Conservation (phyloP, 2,797 vertebrate species). For the Pyrocephalus nanus region DNA sequence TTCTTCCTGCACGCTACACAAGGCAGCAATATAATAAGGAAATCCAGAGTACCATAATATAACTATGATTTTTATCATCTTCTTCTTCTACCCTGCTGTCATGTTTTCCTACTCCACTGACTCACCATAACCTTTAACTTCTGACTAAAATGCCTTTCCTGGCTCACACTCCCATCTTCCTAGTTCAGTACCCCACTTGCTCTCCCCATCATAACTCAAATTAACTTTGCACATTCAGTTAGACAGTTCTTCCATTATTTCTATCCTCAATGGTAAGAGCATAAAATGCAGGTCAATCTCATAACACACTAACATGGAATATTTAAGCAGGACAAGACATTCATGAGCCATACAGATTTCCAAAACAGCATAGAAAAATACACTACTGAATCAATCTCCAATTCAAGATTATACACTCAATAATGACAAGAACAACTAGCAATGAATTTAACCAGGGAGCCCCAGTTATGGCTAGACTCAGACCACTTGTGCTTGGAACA, state of each 20-base stretch:
- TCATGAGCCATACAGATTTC: not conserved
- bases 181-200: not conserved
- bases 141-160: not conserved
- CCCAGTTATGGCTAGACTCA: not conserved
- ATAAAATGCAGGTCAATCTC: not conserved
- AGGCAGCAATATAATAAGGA: not conserved
- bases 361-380: not conserved
- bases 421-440: not conserved
- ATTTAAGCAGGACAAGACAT: not conserved
- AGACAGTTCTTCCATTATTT: not conserved
- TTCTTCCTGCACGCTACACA: not conserved
- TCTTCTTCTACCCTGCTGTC: not conserved
- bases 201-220: not conserved
- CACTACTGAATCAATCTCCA: not conserved
- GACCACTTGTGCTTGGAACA: not conserved
- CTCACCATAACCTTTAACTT: not conserved
- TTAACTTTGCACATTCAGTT: not conserved
- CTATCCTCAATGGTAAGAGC: not conserved
- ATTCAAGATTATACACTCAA: not conserved
- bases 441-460: not conserved
- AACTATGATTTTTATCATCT: not conserved
- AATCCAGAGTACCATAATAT: not conserved
- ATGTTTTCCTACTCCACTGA: not conserved
- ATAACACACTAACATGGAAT: not conserved
- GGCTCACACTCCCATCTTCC: not conserved